Conservation (phyloP, 2,113 vertebrate genomes). For the Electrona antarctica region DNA sequence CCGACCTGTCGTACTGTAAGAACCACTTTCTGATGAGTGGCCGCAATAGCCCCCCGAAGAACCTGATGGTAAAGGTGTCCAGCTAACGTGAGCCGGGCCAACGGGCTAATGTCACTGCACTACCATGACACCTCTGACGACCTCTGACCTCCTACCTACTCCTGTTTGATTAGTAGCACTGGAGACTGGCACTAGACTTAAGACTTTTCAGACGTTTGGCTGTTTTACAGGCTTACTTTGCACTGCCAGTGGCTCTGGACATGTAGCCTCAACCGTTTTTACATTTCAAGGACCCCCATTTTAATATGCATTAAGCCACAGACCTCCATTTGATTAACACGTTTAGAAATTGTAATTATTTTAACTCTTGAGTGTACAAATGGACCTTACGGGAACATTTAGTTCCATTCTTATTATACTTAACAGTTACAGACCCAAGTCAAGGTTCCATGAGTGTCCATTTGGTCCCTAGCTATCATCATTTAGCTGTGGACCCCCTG, state of each 20-base stretch:
- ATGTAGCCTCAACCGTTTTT: background rate
- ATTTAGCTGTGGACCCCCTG: background rate
- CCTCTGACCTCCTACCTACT: conserved; percentile 27
- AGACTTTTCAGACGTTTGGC: background rate
- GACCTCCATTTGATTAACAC: too few relatives aligned
- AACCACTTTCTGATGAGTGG: conserved; percentile 79
- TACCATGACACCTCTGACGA: background rate
- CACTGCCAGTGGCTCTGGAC: background rate
- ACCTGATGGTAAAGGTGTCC: conserved; percentile 86
- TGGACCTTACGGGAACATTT: background rate
- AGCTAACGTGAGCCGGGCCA: conserved; percentile 67
- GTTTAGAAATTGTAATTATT: too few relatives aligned
- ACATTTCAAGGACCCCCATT: too few relatives aligned
- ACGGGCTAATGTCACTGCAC: background rate
- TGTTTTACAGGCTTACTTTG: conserved; percentile 10
- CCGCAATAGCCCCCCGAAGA: conserved; percentile 80
- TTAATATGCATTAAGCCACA: too few relatives aligned
- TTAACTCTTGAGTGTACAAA: too few relatives aligned
- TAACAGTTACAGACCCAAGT: background rate
- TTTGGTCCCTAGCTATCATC: background rate
- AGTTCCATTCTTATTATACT: background rate
- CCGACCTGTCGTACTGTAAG: conserved; percentile 71
- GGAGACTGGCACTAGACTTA: too few relatives aligned
- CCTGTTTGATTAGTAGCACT: conserved; percentile 5
- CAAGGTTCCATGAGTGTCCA: too few relatives aligned